Conservation (phyloP, 2,797 vertebrate species). For the Clarias fuscus region DNA sequence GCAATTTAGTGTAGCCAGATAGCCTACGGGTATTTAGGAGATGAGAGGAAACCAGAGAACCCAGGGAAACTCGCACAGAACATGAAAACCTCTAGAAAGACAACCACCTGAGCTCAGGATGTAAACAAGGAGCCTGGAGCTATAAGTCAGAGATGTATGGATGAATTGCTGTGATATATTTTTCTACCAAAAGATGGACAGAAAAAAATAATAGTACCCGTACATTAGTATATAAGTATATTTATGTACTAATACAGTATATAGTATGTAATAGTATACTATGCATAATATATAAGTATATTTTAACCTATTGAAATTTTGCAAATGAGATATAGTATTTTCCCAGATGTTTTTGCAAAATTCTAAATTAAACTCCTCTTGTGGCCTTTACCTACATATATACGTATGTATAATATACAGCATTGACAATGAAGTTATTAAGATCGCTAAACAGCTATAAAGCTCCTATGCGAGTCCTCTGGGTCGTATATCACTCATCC, state of each 20-base stretch:
- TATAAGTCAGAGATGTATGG: not conserved
- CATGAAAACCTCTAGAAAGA: too few species aligned
- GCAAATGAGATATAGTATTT: not conserved
- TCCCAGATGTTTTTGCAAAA: not conserved
- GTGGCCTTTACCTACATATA: not conserved
- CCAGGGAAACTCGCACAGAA: not conserved
- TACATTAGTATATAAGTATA: not conserved
- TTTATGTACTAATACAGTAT: too few species aligned
- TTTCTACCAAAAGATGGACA: not conserved
- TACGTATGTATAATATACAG: slow-evolving; percentile 48
- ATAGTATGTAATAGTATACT: too few species aligned
- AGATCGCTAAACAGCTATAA: slow-evolving; percentile 80
- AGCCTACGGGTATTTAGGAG: too few species aligned
- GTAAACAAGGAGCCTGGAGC: not conserved
- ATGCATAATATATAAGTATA: not conserved
- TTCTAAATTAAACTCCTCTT: not conserved
- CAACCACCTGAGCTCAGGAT: not conserved
- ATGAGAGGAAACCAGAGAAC: not conserved
- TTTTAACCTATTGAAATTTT: not conserved
- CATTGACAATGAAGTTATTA: slow-evolving; percentile 65
- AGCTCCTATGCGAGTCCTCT: slow-evolving; percentile 66
- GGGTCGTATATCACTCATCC: slow-evolving; percentile 55
- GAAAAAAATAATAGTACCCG: not conserved
- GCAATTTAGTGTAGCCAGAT: not conserved
- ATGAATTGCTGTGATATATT: not conserved